Conservation (phyloP, 2,888 invertebrate genomes). For the Apodemia hepburni region DNA sequence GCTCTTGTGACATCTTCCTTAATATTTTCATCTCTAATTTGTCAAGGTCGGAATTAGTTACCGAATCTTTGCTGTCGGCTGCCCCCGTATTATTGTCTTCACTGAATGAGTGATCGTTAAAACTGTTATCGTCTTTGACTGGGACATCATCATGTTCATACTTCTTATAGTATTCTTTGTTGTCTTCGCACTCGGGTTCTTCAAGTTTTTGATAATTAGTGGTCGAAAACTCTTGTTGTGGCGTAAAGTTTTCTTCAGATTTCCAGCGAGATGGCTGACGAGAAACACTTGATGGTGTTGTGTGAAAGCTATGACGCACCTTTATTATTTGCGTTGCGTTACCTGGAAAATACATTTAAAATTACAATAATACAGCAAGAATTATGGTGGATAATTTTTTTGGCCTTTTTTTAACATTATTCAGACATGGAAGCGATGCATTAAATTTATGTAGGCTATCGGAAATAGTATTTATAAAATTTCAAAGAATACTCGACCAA, state of each 20-base stretch:
- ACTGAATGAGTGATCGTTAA: conserved; percentile 31
- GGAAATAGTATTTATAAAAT: no score
- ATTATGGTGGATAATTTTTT: no score
- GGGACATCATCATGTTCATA: conserved; percentile 58
- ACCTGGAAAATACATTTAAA: conserved; percentile 7
- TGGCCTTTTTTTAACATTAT: no score
- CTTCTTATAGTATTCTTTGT: conserved; percentile 51
- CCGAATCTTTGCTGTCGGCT: conserved; percentile 33
- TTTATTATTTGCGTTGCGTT: conserved; percentile 29
- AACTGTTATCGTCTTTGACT: conserved; percentile 45
- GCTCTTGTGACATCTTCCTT: conserved; percentile 50
- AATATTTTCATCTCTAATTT: conserved; percentile 51
- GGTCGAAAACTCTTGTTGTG: background rate
- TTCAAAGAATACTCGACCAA: no score
- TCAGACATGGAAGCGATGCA: no score
- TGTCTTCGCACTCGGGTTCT: conserved; percentile 15
- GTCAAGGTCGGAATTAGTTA: conserved; percentile 55
- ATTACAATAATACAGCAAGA: background rate
- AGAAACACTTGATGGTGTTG: conserved; percentile 19
- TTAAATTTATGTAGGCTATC: no score
- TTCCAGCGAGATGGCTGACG: conserved; percentile 32
- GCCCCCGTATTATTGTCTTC: conserved; percentile 27
- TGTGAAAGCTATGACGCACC: conserved; percentile 39
- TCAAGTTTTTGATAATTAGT: background rate
- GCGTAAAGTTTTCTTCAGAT: conserved; percentile 36